A percentile compares a stretch with the other conserved stretches of the same genome.
Evolutionary conservation across 1,140 invertebrate species (phyloP).

Genomic region (Zaprionus lachaisei): DNA sequence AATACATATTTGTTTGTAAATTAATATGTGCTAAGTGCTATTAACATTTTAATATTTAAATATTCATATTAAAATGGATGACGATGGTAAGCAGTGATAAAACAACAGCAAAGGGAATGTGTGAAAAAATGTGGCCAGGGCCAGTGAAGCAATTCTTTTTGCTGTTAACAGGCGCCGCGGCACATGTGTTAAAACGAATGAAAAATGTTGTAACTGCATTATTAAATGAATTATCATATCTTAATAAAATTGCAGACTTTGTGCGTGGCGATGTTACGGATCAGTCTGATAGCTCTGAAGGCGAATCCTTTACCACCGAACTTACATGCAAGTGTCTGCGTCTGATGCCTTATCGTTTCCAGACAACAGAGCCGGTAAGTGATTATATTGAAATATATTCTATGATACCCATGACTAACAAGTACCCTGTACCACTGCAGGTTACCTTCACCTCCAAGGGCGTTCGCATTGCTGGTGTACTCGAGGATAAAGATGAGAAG

Average conservation of each 20-base stretch:
- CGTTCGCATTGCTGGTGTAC: conserved; percentile 88
- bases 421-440: conserved; percentile 64
- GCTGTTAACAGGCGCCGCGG: neutral
- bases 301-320: conserved; percentile 82
- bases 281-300: conserved; percentile 54
- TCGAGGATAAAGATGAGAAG: conserved; percentile 85
- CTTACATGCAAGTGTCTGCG: conserved; percentile 90
- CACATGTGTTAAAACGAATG: conserved; percentile 22
- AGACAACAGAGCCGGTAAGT: conserved; percentile 88
- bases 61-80: conserved; percentile 22
- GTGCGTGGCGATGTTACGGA: conserved; percentile 69
- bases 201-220: neutral
- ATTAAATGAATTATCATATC: neutral
- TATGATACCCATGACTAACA: neutral
- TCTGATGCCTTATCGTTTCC: conserved; percentile 91
- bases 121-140: neutral
- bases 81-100: conserved; percentile 19
- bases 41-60: conserved; percentile 1
- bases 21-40: conserved; percentile 5
- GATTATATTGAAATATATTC: neutral
- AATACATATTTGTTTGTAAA: neutral
- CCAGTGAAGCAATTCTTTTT: neutral
- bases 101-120: neutral
- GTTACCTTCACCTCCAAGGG: conserved; percentile 88
- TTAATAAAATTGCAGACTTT: conserved; percentile 58